These are phyloP conservation scores for Eubasilissa splendida DNA, from an alignment of 2,888 invertebrate genomes.

Conservation along the genomic window DNA sequence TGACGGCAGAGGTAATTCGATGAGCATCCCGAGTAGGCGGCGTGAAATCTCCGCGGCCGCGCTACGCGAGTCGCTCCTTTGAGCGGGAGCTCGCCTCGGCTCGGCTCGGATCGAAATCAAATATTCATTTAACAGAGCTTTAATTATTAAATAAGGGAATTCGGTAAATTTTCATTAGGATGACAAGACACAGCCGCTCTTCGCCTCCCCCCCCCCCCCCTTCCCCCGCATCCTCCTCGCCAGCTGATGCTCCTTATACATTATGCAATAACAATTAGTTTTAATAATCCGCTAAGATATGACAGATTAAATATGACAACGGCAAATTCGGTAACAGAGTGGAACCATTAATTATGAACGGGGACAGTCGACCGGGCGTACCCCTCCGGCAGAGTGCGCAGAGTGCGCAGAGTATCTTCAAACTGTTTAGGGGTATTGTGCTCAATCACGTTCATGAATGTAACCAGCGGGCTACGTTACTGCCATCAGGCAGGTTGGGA, in stretches of 20 bases:
- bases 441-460: too few relatives aligned
- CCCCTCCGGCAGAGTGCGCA: not conserved
- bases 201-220: not conserved
- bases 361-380: not conserved
- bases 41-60: too few relatives aligned
- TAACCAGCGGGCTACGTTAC: too few relatives aligned
- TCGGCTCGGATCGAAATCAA: conserved; percentile 35
- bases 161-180: conserved; percentile 56
- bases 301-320: conserved; percentile 58
- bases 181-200: conserved; percentile 46
- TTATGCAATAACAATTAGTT: conserved; percentile 58
- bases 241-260: conserved; percentile 49
- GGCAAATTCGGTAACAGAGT: conserved; percentile 57
- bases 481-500: too few relatives aligned
- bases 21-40: too few relatives aligned
- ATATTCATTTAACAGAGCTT: conserved; percentile 28
- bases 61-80: not conserved
- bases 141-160: conserved; percentile 47
- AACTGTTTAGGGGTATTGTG: too few relatives aligned
- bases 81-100: conserved; percentile 7
- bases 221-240: not conserved
- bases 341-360: conserved; percentile 46
- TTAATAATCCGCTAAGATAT: conserved; percentile 58
- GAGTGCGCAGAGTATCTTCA: not conserved
- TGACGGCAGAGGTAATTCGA: too few relatives aligned